These are phyloP conservation scores for Nomada hirtipes DNA, from an alignment of 2,888 invertebrate species.

Conservation along the genomic window DNA sequence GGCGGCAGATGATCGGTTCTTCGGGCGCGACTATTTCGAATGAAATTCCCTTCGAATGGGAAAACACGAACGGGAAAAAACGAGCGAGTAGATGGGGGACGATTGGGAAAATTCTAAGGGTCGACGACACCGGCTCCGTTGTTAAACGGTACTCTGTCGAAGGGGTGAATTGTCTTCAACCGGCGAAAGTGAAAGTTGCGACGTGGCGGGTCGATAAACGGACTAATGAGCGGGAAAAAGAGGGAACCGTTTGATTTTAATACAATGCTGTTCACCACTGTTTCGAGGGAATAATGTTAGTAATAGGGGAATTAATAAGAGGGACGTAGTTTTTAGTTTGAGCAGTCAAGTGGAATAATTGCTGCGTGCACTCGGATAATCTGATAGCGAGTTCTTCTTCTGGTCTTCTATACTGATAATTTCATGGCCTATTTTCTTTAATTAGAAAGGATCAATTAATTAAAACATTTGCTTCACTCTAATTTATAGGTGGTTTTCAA, in stretches of 20 bases:
- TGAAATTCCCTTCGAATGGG: constrained; percentile 2
- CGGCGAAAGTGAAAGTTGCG: constrained; percentile 56
- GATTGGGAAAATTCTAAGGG: constrained; percentile 24
- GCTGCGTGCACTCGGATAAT: no score
- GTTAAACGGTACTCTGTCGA: constrained; percentile 51
- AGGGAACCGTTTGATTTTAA: constrained; percentile 13
- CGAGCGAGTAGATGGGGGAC: not conserved
- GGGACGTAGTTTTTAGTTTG: not conserved
- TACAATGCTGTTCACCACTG: not conserved
- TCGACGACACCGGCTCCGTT: constrained; percentile 42
- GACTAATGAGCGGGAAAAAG: constrained; percentile 22
- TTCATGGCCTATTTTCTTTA: not conserved
- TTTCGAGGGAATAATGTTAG: not conserved
- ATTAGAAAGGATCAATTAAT: not conserved
- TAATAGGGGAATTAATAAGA: not conserved
- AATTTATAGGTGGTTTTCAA: not conserved
- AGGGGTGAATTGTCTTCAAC: constrained; percentile 57
- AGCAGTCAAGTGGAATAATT: not conserved
- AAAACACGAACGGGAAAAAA: not conserved
- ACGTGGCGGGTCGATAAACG: constrained; percentile 40
- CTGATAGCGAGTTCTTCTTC: not conserved
- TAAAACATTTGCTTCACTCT: not conserved
- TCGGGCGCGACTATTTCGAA: not conserved
- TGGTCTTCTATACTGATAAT: not conserved
- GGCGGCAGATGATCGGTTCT: constrained; percentile 11